Percentiles rank a stretch among this genome's conserved stretches.
These are phyloP conservation scores for Drosophila persimilis DNA, from an alignment of 1,140 invertebrate genomes.

Conservation along the genomic window DNA sequence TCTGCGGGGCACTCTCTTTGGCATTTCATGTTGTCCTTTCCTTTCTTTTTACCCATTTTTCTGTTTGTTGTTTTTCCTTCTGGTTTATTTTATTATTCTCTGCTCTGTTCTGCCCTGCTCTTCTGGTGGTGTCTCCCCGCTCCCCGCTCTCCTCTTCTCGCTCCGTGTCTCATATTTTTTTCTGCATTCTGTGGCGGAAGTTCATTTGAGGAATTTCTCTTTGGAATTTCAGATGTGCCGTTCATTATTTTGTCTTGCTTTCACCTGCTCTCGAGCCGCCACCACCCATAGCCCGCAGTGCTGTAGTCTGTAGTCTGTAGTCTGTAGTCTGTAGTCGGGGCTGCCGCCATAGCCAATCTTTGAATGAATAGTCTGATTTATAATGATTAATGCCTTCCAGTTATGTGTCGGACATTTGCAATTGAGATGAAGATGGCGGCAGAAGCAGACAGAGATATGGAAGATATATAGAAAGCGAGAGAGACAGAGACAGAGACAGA, in stretches of 20 bases:
- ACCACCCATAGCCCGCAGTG: neutral
- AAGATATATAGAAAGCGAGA: too few species aligned
- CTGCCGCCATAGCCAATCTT: slow-evolving; percentile 51
- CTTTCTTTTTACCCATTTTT: slow-evolving; percentile 40
- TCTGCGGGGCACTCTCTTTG: slow-evolving; percentile 5
- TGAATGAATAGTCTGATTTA: slow-evolving; percentile 75
- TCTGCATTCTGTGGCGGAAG: slow-evolving; percentile 68
- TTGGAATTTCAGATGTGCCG: slow-evolving; percentile 64
- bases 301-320: neutral
- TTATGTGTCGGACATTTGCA: slow-evolving; percentile 58
- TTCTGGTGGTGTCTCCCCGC: neutral
- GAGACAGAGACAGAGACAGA: neutral
- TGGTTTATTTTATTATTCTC: slow-evolving; percentile 51
- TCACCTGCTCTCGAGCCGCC: slow-evolving; percentile 28
- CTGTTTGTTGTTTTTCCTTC: slow-evolving; percentile 11
- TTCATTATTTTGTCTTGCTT: slow-evolving; percentile 50
- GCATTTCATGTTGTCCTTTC: slow-evolving; percentile 23
- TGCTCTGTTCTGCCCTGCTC: slow-evolving; percentile 1
- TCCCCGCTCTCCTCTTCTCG: neutral
- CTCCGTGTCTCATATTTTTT: slow-evolving; percentile 8
- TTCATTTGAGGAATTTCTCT: slow-evolving; percentile 67
- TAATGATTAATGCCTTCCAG: slow-evolving; percentile 74
- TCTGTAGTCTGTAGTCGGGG: slow-evolving; percentile 4
- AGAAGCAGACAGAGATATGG: neutral
- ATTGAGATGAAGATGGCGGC: slow-evolving; percentile 39